Conservation (phyloP, 37 sponge, comb jelly and placozoan species). For the Halichondria panicea region DNA sequence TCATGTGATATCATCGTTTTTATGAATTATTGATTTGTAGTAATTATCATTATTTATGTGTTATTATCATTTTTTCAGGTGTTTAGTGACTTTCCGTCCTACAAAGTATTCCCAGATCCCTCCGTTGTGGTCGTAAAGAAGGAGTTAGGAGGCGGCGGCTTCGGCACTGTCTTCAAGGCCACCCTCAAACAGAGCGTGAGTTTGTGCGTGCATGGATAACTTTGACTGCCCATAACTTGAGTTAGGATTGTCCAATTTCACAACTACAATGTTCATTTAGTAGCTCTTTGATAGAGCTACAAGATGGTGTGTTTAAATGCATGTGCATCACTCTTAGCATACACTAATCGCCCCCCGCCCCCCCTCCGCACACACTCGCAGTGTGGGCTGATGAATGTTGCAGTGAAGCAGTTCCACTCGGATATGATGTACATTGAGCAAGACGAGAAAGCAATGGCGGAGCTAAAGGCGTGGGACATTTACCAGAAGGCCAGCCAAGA, state of each 20-base stretch:
- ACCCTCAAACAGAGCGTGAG: slow-evolving; percentile 26
- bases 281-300: not conserved
- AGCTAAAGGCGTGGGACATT: slow-evolving; percentile 46
- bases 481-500: slow-evolving; percentile 76
- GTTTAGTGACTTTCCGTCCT: slow-evolving; percentile 51
- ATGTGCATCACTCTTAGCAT: too few species aligned
- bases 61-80: slow-evolving; percentile 16
- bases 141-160: slow-evolving; percentile 75
- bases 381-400: slow-evolving; percentile 30
- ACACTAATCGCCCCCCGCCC: too few species aligned
- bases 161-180: slow-evolving; percentile 64
- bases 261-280: not conserved
- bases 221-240: not conserved
- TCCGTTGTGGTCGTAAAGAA: slow-evolving; percentile 17
- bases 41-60: too few species aligned
- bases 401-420: slow-evolving; percentile 53
- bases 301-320: too few species aligned
- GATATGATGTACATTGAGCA: slow-evolving; percentile 1
- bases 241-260: not conserved
- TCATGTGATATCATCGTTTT: too few species aligned
- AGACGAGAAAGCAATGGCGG: slow-evolving; percentile 6
- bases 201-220: slow-evolving; percentile 4
- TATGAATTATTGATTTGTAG: too few species aligned
- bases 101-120: slow-evolving; percentile 30
- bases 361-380: too few species aligned